Percentiles rank a stretch among this genome's conserved stretches.
These are phyloP conservation scores for Danio aesculapii DNA, from an alignment of 2,797 vertebrate species.

Conservation along the genomic window DNA sequence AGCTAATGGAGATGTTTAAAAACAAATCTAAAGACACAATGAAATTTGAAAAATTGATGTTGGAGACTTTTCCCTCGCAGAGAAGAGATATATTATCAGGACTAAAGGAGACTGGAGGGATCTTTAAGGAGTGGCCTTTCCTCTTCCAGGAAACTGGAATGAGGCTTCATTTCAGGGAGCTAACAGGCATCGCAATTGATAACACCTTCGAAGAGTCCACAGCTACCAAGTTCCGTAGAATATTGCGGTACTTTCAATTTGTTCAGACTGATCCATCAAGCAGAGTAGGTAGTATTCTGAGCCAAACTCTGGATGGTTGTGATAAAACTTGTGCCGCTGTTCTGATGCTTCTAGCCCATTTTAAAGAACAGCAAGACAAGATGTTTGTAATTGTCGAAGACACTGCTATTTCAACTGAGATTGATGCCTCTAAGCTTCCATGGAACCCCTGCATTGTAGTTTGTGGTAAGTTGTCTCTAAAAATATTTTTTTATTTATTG, in stretches of 20 bases:
- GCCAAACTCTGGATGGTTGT: slow-evolving; percentile 23
- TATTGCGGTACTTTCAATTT: slow-evolving; percentile 53
- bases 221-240: slow-evolving; percentile 52
- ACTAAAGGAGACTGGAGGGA: slow-evolving; percentile 29
- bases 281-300: slow-evolving; percentile 43
- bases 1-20: slow-evolving; percentile 26
- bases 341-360: slow-evolving; percentile 50
- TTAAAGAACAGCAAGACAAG: slow-evolving; percentile 53
- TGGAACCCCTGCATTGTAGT: slow-evolving; percentile 56
- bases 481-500: slow-evolving; percentile 4
- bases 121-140: slow-evolving; percentile 52
- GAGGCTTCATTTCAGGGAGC: slow-evolving; percentile 54
- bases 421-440: slow-evolving; percentile 46
- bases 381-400: slow-evolving; percentile 46
- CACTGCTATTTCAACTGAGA: slow-evolving; percentile 32
- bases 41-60: slow-evolving; percentile 30
- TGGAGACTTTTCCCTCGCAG: slow-evolving; percentile 43
- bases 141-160: slow-evolving; percentile 52
- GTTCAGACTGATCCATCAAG: slow-evolving; percentile 49
- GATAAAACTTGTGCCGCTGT: slow-evolving; percentile 43
- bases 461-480: slow-evolving; percentile 50
- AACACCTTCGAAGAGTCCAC: slow-evolving; percentile 50
- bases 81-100: slow-evolving; percentile 34
- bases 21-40: slow-evolving; percentile 38
- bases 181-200: slow-evolving; percentile 45